A percentile compares a stretch with the other conserved stretches of the same genome.
Conservation (phyloP, 2,888 invertebrate genomes). For the Tineola bisselliella region DNA sequence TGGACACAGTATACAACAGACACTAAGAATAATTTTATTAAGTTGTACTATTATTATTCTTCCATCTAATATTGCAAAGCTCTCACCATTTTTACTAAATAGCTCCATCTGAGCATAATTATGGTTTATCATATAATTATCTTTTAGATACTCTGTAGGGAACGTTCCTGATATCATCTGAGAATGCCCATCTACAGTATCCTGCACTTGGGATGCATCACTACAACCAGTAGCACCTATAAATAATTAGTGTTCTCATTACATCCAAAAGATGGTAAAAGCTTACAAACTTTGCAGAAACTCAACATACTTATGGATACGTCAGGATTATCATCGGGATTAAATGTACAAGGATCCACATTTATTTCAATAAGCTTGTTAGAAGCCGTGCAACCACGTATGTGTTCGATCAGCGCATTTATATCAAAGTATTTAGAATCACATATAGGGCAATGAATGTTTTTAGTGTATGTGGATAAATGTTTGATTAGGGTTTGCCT, state of each 20-base stretch:
- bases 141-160: background rate
- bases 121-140: background rate
- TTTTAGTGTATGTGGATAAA: slow-evolving; percentile 63
- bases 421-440: slow-evolving; percentile 17
- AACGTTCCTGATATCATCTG: background rate
- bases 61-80: background rate
- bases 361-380: background rate
- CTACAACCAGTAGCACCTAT: no score
- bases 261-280: no score
- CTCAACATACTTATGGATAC: no score
- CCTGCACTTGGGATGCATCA: background rate
- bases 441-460: slow-evolving; percentile 71
- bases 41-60: background rate
- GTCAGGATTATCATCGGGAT: no score
- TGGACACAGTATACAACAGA: no score
- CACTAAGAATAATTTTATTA: no score
- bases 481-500: slow-evolving; percentile 60
- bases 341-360: no score
- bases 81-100: background rate
- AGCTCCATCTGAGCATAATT: background rate
- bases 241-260: no score
- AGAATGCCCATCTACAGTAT: background rate
- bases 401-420: background rate
- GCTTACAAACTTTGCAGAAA: no score
- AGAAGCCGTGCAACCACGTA: background rate